Percentiles rank a stretch among this genome's conserved stretches.
Conservation (phyloP, 37 sponge, comb jelly and placozoan species). For the Lycopodina hypogea region DNA sequence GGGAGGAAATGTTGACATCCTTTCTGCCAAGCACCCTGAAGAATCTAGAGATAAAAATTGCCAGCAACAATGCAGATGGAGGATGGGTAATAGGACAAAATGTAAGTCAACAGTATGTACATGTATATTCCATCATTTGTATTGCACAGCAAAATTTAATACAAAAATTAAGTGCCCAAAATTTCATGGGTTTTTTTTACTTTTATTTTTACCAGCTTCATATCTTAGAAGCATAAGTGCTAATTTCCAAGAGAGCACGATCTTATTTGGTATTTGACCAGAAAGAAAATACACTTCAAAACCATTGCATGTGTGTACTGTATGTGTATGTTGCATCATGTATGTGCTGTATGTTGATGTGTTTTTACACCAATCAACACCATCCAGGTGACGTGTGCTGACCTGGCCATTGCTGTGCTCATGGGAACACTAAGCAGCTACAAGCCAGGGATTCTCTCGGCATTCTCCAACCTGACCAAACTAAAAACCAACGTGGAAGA, state of each 20-base stretch:
- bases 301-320: background rate
- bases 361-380: too few relatives aligned
- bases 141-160: too few relatives aligned
- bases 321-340: too few relatives aligned
- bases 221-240: too few relatives aligned
- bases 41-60: slow-evolving; percentile 27
- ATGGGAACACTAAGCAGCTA: slow-evolving; percentile 13
- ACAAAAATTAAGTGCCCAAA: too few relatives aligned
- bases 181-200: too few relatives aligned
- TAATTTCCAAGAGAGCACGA: too few relatives aligned
- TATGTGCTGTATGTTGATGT: background rate
- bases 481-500: slow-evolving; percentile 38
- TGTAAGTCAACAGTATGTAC: slow-evolving; percentile 7
- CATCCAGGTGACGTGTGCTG: slow-evolving; percentile 53
- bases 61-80: slow-evolving; percentile 8
- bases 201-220: too few relatives aligned
- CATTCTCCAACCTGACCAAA: slow-evolving; percentile 14
- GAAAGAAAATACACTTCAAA: too few relatives aligned
- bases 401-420: slow-evolving; percentile 37
- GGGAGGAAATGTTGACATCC: slow-evolving; percentile 1
- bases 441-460: slow-evolving; percentile 7
- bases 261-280: too few relatives aligned
- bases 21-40: slow-evolving; percentile 28
- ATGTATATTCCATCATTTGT: too few relatives aligned
- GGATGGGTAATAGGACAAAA: slow-evolving; percentile 50